phyloP scores from a whole-genome alignment of 2,797 vertebrate species.

The Parauchenoglanis punctatus region DNA sequence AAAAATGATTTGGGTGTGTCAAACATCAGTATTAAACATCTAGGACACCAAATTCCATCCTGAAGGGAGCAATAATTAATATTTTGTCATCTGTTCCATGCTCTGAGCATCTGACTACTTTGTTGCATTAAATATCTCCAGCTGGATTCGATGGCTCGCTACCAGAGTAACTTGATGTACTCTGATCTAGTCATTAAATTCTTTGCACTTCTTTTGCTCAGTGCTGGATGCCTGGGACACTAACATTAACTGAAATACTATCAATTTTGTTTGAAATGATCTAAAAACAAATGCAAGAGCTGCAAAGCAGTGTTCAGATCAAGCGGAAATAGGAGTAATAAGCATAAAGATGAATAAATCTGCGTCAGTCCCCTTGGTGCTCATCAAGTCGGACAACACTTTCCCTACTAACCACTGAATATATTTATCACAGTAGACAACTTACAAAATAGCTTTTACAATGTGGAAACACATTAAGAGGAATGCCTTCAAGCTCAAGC shows the following conservation, averaged over 20 bases:
- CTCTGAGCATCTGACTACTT: conserved; percentile 21
- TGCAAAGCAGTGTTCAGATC: background rate
- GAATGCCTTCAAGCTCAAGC: conserved; percentile 25
- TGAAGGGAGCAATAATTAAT: conserved; percentile 20
- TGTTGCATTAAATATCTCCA: conserved; percentile 31
- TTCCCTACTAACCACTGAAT: background rate
- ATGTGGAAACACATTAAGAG: conserved; percentile 17
- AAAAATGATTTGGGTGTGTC: background rate
- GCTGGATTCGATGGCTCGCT: conserved; percentile 13
- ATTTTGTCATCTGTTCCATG: conserved; percentile 9
- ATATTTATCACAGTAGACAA: conserved; percentile 13
- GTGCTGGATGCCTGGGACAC: background rate
- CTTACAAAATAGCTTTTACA: conserved; percentile 29
- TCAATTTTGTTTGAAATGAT: background rate
- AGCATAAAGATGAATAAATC: background rate
- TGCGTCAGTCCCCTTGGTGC: background rate
- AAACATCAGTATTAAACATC: conserved; percentile 3
- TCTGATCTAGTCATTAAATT: background rate
- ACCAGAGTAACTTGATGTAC: conserved; percentile 16
- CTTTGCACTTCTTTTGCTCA: background rate
- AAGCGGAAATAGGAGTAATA: background rate
- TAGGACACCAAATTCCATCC: conserved; percentile 11
- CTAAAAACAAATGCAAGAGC: background rate
- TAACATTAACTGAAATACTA: background rate
- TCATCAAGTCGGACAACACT: background rate